Percentiles rank a stretch among this genome's conserved stretches.
These are phyloP conservation scores for Drosophila dunni DNA, from an alignment of 1,140 invertebrate genomes.

Conservation along the genomic window DNA sequence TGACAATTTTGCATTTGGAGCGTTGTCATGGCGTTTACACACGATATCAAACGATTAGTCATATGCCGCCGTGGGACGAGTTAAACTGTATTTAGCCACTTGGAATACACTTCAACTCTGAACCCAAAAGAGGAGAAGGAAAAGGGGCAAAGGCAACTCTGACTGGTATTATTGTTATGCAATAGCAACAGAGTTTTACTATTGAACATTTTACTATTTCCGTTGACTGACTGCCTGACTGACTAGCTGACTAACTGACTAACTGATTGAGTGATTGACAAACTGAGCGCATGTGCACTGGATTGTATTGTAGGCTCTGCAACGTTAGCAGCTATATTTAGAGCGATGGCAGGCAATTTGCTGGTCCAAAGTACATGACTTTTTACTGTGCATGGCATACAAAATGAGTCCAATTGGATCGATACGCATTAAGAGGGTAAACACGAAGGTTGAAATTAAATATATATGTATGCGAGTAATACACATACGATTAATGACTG, in stretches of 20 bases:
- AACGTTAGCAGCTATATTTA: slow-evolving; percentile 48
- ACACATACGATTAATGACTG: not conserved
- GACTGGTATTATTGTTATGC: slow-evolving; percentile 54
- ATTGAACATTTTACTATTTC: slow-evolving; percentile 3
- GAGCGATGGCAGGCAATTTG: slow-evolving; percentile 29
- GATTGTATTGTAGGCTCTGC: slow-evolving; percentile 12
- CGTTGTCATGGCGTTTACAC: slow-evolving; percentile 54
- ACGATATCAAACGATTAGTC: slow-evolving; percentile 66
- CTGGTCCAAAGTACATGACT: slow-evolving; percentile 44
- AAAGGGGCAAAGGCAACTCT: not conserved
- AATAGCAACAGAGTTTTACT: slow-evolving; percentile 29
- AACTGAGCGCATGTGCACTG: slow-evolving; percentile 21
- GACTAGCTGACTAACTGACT: slow-evolving; percentile 8
- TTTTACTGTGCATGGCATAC: slow-evolving; percentile 35
- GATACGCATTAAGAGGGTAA: slow-evolving; percentile 45
- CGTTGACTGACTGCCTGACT: slow-evolving; percentile 6
- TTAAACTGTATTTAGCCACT: not conserved
- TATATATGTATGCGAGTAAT: slow-evolving; percentile 6
- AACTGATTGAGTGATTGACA: slow-evolving; percentile 14
- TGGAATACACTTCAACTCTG: slow-evolving; percentile 6
- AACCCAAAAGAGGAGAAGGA: not conserved
- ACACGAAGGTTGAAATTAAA: slow-evolving; percentile 30
- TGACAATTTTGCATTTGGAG: slow-evolving; percentile 45
- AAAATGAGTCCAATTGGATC: slow-evolving; percentile 41
- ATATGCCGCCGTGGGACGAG: slow-evolving; percentile 21